phyloP scores from a whole-genome alignment of 2,888 invertebrate genomes.

The Aporophyla lueneburgensis region DNA sequence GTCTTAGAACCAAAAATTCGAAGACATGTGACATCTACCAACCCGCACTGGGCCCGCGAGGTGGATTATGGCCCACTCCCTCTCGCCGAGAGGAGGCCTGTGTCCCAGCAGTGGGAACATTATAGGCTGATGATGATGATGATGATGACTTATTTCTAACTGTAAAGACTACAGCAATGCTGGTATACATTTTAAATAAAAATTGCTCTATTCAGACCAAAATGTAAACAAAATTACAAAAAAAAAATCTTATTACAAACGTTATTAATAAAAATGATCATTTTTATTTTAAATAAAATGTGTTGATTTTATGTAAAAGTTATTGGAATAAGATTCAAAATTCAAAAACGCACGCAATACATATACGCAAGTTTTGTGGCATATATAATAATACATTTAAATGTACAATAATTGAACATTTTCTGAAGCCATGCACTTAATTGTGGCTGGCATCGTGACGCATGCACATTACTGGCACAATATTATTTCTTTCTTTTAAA shows the following conservation, averaged over 20 bases:
- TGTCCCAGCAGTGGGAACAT: no score
- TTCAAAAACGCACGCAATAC: no score
- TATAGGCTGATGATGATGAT: no score
- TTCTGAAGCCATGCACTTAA: not conserved
- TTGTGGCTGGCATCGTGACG: no score
- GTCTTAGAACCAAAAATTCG: no score
- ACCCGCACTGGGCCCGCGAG: no score
- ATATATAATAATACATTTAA: not conserved
- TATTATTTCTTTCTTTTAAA: not conserved
- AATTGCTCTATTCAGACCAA: constrained; percentile 7
- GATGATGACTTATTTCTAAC: constrained; percentile 37
- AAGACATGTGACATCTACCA: no score
- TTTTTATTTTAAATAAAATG: constrained; percentile 5
- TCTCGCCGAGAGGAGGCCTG: no score
- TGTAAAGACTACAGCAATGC: constrained; percentile 1
- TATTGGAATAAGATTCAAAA: not conserved
- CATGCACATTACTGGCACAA: not conserved
- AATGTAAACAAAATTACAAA: constrained; percentile 10
- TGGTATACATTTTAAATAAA: constrained; percentile 14
- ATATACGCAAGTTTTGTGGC: not conserved
- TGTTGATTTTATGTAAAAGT: not conserved
- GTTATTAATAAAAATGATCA: not conserved
- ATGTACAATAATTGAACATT: not conserved
- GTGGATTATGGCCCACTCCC: no score
- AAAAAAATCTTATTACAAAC: not conserved